Conservation (phyloP, 1,140 invertebrate species). For the Halesus radiatus region DNA sequence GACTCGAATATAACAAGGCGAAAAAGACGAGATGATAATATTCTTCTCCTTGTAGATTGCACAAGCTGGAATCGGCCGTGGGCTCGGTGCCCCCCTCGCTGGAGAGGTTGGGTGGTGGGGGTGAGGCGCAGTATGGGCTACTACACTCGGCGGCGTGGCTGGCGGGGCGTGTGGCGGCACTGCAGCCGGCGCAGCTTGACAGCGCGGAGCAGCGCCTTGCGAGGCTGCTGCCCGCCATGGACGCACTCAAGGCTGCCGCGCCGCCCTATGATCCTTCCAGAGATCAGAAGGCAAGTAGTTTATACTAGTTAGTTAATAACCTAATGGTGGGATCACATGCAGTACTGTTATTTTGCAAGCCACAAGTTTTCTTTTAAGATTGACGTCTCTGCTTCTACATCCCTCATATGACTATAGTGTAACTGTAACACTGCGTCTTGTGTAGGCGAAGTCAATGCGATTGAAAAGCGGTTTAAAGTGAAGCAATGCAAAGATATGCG, state of each 20-base stretch:
- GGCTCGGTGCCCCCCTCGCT: conserved; percentile 76
- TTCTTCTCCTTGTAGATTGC: conserved; percentile 68
- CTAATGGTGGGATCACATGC: no score
- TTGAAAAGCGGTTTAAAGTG: no score
- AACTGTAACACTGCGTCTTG: no score
- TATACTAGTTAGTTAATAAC: no score
- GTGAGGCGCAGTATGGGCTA: conserved; percentile 53
- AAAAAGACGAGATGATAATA: no score
- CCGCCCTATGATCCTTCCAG: conserved; percentile 78
- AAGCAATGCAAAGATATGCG: no score
- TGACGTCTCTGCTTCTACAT: no score
- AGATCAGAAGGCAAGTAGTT: conserved; percentile 78
- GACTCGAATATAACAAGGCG: no score
- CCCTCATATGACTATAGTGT: no score
- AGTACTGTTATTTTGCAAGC: no score
- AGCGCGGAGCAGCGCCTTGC: conserved; percentile 84
- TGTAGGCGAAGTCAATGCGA: no score
- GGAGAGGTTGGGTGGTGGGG: conserved; percentile 65
- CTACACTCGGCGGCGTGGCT: conserved; percentile 79
- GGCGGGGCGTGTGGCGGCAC: conserved; percentile 81
- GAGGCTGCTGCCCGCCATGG: conserved; percentile 81
- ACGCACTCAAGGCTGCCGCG: conserved; percentile 78
- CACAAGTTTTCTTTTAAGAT: no score
- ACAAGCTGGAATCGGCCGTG: conserved; percentile 81
- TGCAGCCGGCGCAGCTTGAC: conserved; percentile 86